Conservation (phyloP, 2,797 vertebrate genomes). For the Falco berigora region DNA sequence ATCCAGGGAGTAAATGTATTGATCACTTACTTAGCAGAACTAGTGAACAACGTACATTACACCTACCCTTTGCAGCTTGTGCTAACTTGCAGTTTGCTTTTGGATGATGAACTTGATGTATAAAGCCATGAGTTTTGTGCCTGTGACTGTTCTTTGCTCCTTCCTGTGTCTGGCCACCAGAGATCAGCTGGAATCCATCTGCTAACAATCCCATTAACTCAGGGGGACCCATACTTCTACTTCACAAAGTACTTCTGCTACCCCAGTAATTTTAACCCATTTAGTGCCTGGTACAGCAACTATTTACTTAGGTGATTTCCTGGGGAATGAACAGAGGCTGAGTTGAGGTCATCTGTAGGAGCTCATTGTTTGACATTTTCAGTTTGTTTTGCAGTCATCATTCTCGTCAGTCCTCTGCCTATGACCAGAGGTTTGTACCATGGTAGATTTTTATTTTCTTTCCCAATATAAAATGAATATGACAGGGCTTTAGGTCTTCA, state of each 20-base stretch:
- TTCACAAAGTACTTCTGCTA: not conserved
- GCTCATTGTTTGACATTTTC: not conserved
- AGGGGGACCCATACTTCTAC: not conserved
- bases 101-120: not conserved
- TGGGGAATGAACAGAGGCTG: not conserved
- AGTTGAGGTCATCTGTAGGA: not conserved
- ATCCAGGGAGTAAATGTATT: slow-evolving; percentile 48
- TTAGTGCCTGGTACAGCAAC: not conserved
- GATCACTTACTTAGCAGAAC: slow-evolving; percentile 47
- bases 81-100: slow-evolving; percentile 21
- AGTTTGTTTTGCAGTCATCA: not conserved
- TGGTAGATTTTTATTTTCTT: not conserved
- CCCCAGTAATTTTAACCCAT: not conserved
- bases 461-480: not conserved
- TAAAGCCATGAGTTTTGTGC: not conserved
- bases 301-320: not conserved
- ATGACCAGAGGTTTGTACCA: not conserved
- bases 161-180: not conserved
- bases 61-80: not conserved
- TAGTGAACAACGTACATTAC: not conserved
- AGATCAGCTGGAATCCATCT: not conserved
- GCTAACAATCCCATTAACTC: not conserved
- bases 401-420: not conserved
- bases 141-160: not conserved
- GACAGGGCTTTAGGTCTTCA: not conserved